phyloP scores from a whole-genome alignment of 2,113 vertebrate species.

The Acanthochromis polyacanthus region DNA sequence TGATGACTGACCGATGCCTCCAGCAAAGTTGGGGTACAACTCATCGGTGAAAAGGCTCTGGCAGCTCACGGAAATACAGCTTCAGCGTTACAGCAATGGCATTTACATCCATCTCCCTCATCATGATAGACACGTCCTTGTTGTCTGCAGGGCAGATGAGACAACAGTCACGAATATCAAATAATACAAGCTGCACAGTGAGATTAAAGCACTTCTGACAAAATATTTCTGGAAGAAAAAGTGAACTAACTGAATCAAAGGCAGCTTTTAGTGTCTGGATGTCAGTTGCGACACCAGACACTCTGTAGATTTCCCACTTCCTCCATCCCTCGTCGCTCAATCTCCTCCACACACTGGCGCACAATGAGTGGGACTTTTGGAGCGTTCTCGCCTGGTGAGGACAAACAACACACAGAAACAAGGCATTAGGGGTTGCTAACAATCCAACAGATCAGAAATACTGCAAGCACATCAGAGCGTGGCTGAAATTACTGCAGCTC shows the following conservation, averaged over 20 bases:
- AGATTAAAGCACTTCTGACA: background rate
- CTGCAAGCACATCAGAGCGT: background rate
- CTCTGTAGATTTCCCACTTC: slow-evolving; percentile 98
- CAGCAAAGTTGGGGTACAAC: slow-evolving; percentile 95
- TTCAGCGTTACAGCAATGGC: slow-evolving; percentile 97
- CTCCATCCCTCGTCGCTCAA: slow-evolving; percentile 96
- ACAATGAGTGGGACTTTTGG: slow-evolving; percentile 98
- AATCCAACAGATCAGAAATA: background rate
- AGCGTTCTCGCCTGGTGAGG: slow-evolving; percentile 90
- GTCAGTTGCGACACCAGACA: slow-evolving; percentile 97
- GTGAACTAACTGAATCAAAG: slow-evolving; percentile 93
- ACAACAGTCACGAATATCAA: slow-evolving; percentile 16
- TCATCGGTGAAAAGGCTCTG: slow-evolving; percentile 97
- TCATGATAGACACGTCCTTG: slow-evolving; percentile 96
- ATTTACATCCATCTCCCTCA: slow-evolving; percentile 99
- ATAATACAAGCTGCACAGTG: background rate
- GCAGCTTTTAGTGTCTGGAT: slow-evolving; percentile 96
- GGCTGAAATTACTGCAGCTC: background rate
- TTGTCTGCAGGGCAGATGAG: slow-evolving; percentile 86
- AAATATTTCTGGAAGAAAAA: background rate
- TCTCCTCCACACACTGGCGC: slow-evolving; percentile 97
- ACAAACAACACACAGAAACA: slow-evolving; percentile 6
- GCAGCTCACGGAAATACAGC: slow-evolving; percentile 96
- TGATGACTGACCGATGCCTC: slow-evolving; percentile 91
- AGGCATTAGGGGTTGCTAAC: no score